These are phyloP conservation scores for Scytalopus superciliaris DNA, from an alignment of 2,113 vertebrate genomes.

Conservation along the genomic window DNA sequence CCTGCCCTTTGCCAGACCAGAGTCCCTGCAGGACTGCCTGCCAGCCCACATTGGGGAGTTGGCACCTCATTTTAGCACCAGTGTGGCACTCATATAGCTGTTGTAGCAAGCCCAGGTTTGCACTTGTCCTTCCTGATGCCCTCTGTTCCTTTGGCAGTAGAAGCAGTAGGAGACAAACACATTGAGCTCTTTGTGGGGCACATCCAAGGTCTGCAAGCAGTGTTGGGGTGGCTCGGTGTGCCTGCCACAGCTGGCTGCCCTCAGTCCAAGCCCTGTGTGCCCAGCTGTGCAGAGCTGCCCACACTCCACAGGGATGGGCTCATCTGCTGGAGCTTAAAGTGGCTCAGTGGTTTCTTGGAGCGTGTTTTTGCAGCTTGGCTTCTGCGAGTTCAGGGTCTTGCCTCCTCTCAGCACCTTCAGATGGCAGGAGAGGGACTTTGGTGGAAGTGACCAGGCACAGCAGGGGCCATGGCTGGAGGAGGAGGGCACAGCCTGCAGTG, in stretches of 20 bases:
- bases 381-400: fast-evolving
- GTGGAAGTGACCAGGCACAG: not conserved
- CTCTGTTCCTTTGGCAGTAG: not conserved
- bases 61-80: not conserved
- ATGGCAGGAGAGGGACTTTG: not conserved
- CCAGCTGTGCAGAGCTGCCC: not conserved
- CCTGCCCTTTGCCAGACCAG: fast-evolving
- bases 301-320: not conserved
- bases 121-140: fast-evolving
- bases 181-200: not conserved
- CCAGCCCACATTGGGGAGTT: not conserved
- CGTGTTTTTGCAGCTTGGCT: not conserved
- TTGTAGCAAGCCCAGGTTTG: fast-evolving
- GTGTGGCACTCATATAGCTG: not conserved
- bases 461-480: not conserved
- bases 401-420: not conserved
- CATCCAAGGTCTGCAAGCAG: not conserved
- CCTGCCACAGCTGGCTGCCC: not conserved
- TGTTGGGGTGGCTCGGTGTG: fast-evolving
- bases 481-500: not conserved
- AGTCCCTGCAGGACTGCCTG: not conserved
- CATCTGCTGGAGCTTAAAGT: not conserved
- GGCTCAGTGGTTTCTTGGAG: fast-evolving
- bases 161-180: not conserved
- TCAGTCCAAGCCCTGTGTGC: fast-evolving